Conservation (phyloP, 2,888 invertebrate genomes). For the Ectobius pallidus region DNA sequence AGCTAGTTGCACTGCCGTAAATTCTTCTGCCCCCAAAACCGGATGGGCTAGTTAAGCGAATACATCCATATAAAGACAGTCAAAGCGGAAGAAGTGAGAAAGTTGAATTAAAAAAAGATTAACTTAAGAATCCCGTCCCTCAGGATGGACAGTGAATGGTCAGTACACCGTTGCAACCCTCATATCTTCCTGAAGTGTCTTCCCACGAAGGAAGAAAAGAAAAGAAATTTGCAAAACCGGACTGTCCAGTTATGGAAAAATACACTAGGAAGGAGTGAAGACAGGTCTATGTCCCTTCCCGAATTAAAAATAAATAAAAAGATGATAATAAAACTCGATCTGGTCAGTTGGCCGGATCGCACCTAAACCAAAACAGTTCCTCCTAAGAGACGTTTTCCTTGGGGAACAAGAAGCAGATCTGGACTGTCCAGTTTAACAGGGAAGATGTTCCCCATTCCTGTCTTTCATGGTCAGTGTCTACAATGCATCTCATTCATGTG, state of each 20-base stretch:
- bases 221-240: neutral
- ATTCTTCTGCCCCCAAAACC: neutral
- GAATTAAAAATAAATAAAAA: neutral
- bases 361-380: neutral
- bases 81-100: conserved; percentile 1
- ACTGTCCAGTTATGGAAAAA: neutral
- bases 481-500: neutral
- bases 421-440: conserved; percentile 1
- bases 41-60: neutral
- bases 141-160: neutral
- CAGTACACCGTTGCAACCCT: neutral
- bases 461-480: neutral
- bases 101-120: neutral
- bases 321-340: neutral
- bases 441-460: neutral
- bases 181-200: neutral
- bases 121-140: conserved; percentile 3
- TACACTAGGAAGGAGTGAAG: neutral
- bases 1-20: neutral
- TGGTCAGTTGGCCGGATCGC: neutral
- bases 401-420: conserved; percentile 8
- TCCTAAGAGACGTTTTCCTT: neutral
- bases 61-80: conserved; percentile 2
- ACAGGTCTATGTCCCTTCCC: neutral
- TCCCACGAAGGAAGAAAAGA: conserved; percentile 5